Base-by-base conservation (phyloP, 2,888 invertebrate species). In the Nephrotoma guestfalica region DNA sequence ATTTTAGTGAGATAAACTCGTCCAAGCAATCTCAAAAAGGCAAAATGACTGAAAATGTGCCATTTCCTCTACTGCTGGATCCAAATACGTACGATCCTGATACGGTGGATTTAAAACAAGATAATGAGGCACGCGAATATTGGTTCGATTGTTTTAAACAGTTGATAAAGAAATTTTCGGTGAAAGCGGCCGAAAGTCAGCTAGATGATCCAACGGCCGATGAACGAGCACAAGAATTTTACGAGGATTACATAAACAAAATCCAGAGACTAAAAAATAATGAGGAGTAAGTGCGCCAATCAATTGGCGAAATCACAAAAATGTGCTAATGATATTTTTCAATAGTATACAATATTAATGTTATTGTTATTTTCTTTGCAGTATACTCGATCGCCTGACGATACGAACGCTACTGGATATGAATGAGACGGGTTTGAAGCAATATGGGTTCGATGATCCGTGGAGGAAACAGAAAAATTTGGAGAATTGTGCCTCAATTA, bases 131-230 rank as follows among this genome's bases (percentile, higher is more conserved):
- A 13, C 94, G 96, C 90, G 94, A 93, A 88, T 99, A 98, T 91
- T 99, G 99, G 99, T 93, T 99, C 85, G 94, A 95, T 88, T 97
- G 98, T 91, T 96, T 99, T 90, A 96, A 97, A 90, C 95, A 95
- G 88, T 95, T 97, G 89, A 95, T 96, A 15, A 95, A 95, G 88
- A 97, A 97, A 92, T 97, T 97, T 92, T 95, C 96, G 41, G 93
- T 93, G 88, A 95, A 96, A 91, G 98, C 98, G 0, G 94, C 96
- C 86, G 92, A 93, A 86, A 96, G 97, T 90, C 95, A 96, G 90
- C 94, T 95, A 11, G 94, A 95, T 88, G 95, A 95, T 89, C 93
- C 94, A 40, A 95, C 96, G 86, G 96, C 97, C 7, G 93, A 93
- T 89, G 94, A 95, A 89, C 93, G 98, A 90, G 98, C 97, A 4